Evolutionary conservation across 2,888 invertebrate species (phyloP).

Genomic region (Villa cingulata): DNA sequence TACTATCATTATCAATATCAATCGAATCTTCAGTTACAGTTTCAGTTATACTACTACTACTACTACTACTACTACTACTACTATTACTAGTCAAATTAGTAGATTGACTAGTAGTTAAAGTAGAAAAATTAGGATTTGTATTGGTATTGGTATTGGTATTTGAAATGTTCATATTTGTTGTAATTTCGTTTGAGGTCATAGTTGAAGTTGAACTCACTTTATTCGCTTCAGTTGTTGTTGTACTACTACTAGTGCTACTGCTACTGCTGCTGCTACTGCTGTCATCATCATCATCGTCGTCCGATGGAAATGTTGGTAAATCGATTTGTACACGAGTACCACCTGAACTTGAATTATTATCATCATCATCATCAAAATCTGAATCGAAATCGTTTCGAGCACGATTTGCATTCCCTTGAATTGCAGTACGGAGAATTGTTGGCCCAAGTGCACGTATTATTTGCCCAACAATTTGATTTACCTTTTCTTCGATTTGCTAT

Average conservation of each 20-base stretch:
- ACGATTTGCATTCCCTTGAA: slow-evolving; percentile 27
- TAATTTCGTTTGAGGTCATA: slow-evolving; percentile 3
- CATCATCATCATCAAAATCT: slow-evolving; percentile 38
- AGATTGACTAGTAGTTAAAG: slow-evolving; percentile 7
- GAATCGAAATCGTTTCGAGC: slow-evolving; percentile 36
- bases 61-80: slow-evolving; percentile 13
- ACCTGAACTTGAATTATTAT: slow-evolving; percentile 29
- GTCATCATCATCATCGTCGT: slow-evolving; percentile 49
- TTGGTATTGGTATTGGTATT: slow-evolving; percentile 11
- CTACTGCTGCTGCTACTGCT: slow-evolving; percentile 38
- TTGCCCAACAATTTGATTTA: slow-evolving; percentile 32
- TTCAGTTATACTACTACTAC: too few species aligned
- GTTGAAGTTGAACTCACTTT: slow-evolving; percentile 13
- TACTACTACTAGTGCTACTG: slow-evolving; percentile 27
- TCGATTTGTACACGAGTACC: slow-evolving; percentile 47
- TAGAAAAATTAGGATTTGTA: slow-evolving; percentile 3
- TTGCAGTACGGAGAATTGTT: slow-evolving; percentile 40
- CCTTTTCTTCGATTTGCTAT: slow-evolving; percentile 35
- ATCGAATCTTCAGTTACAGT: too few species aligned
- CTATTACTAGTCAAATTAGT: neutral
- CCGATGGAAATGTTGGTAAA: slow-evolving; percentile 52
- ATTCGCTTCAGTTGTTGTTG: slow-evolving; percentile 9
- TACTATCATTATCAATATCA: too few species aligned
- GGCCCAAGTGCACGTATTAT: slow-evolving; percentile 66
- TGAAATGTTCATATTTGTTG: neutral